Base-by-base conservation (phyloP, 64 coral and sea anemone genomes). In the Hydrozoanthus tunicans region DNA sequence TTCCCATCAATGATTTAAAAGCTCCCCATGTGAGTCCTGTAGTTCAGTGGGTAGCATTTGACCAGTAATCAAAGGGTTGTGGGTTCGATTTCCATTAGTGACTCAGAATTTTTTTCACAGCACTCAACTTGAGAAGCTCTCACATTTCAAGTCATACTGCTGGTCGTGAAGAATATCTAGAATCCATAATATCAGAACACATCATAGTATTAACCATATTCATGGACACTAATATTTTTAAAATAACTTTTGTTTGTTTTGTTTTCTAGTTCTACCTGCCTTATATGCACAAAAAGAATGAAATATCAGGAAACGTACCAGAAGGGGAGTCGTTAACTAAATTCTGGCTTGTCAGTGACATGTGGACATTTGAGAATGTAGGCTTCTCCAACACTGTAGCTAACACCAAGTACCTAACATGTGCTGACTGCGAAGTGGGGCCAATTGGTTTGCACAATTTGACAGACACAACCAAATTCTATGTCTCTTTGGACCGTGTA, bases 301-400 rank as follows among this genome's bases (percentile, higher is more conserved):
- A 96, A 63, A 84, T 93, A 73, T 78, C 79, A 62, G 90, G 59
- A 27, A 92, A 82, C 43, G 73, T 77, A n/a, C 91, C 89, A 14
- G 93, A 92, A 64, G 90, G 94, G 58, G 89, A 95, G 58, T 93
- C 61, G 4, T 82, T 98, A 10, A 89, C 68, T n/a, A 90, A 62
- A 78, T 85, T 91, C 14, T 98, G 96, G 96, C 67, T 95, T 61
- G 96, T 98, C 5, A n/a, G 78, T 52, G 94, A 98, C 59, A 98
- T 98, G 96, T 95, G 92, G 77, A 91, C 96, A 14, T 98, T 98
- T 95, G 96, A 98, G 90, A 98, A 98, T 90, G 96, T 98, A 64
- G 96, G 96, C 6, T 98, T 98, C 83, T 98, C 96, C 51, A 93
- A 95, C 73, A 98, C 96, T 52, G 96, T 98, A 58, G 76, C 91